Conservation (phyloP, 2,797 vertebrate species). For the Cossypha polioptera region DNA sequence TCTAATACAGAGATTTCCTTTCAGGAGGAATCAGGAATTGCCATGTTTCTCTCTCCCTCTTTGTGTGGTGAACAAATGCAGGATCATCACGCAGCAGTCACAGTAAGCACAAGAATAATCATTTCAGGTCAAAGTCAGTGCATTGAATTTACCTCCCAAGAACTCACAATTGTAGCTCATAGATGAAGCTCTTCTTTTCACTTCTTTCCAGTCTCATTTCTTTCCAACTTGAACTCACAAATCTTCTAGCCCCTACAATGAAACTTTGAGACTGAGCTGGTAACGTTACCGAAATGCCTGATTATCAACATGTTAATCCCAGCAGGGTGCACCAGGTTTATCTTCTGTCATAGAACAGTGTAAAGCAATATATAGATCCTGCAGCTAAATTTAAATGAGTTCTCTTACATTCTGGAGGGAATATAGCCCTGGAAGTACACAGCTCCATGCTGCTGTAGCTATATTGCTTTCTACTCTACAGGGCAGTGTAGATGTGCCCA, state of each 20-base stretch:
- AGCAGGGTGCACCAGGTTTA: not conserved
- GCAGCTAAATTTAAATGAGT: conserved; percentile 8
- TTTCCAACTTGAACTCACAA: not conserved
- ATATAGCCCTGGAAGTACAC: not conserved
- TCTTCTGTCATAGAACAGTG: not conserved
- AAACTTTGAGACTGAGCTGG: not conserved
- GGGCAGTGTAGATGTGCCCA: not conserved
- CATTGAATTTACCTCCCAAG: not conserved
- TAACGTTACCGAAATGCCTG: not conserved
- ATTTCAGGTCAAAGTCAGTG: not conserved
- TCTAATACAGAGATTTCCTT: not conserved
- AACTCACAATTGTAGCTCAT: not conserved
- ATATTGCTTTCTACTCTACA: not conserved
- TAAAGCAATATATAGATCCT: not conserved
- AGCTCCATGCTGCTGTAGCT: not conserved
- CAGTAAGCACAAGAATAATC: not conserved
- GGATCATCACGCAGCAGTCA: not conserved
- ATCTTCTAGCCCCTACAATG: not conserved
- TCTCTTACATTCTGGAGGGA: not conserved
- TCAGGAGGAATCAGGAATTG: not conserved
- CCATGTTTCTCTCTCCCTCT: not conserved
- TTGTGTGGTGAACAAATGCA: not conserved
- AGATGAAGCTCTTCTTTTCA: not conserved
- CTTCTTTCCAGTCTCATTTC: not conserved
- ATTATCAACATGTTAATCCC: not conserved